A percentile compares a stretch with the other conserved stretches of the same genome.
Evolutionary conservation across 2,113 vertebrate species (phyloP).

Genomic region (Seriola rivoliana): DNA sequence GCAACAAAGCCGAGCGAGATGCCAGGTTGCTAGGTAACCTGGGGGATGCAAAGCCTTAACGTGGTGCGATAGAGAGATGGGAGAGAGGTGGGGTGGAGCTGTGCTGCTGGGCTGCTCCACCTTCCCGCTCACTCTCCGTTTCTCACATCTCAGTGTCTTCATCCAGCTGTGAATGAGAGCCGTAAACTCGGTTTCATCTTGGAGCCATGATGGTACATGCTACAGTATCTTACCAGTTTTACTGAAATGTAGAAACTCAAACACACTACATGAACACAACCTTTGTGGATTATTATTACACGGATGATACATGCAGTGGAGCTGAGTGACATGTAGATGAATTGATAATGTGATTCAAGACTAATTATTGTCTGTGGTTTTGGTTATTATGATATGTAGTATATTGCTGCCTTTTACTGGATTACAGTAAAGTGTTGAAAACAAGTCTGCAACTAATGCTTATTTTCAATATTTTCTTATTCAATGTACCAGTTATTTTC

Average conservation of each 20-base stretch:
- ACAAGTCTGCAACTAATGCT: not conserved
- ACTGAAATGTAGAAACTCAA: conserved; percentile 4
- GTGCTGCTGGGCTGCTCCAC: conserved; percentile 63
- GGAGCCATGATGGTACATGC: not conserved
- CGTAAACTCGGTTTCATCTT: conserved; percentile 7
- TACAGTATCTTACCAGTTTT: not conserved
- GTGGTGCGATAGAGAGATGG: conserved; percentile 63
- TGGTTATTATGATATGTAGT: not conserved
- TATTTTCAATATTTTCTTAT: no score
- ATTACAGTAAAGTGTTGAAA: not conserved
- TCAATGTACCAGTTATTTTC: not conserved
- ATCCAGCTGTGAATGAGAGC: conserved; percentile 58
- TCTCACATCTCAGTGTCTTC: conserved; percentile 54
- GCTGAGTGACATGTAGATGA: not conserved
- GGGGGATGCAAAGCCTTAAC: conserved; percentile 80
- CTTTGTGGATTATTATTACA: not conserved
- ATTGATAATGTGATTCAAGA: not conserved
- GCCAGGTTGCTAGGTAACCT: conserved; percentile 85
- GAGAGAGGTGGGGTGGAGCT: conserved; percentile 55
- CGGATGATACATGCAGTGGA: not conserved
- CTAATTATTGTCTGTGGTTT: not conserved
- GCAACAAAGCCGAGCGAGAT: conserved; percentile 81
- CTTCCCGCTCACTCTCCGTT: conserved; percentile 52
- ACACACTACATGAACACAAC: not conserved
- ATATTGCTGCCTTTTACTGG: not conserved